phyloP scores from a whole-genome alignment of 53 echinoderm and acorn worm genomes.

The Paracentrotus lividus region DNA sequence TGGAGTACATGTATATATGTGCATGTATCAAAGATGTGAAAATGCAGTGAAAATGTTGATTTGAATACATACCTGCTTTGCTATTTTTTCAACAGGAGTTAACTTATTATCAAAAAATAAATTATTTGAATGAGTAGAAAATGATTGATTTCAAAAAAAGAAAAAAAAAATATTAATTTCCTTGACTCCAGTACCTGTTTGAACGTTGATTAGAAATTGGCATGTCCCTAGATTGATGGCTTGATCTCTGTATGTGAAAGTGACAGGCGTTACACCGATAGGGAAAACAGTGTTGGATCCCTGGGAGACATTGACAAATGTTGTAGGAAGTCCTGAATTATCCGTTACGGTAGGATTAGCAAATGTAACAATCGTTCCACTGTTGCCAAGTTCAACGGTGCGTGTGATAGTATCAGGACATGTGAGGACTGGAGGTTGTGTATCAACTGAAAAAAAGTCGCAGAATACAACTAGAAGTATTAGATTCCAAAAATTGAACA shows the following conservation, averaged over 20 bases:
- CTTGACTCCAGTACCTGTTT: constrained; percentile 46
- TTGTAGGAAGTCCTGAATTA: constrained; percentile 72
- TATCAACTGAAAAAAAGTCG: constrained; percentile 64
- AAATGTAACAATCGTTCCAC: background rate
- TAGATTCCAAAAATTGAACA: no score
- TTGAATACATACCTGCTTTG: no score
- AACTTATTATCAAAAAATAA: no score
- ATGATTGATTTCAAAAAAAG: no score
- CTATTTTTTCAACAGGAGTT: no score
- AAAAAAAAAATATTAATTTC: no score
- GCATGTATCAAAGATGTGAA: no score
- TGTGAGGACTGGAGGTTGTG: constrained; percentile 7
- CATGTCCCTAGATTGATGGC: constrained; percentile 70
- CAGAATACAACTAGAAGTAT: no score
- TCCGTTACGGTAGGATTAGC: constrained; percentile 69
- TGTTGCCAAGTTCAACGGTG: constrained; percentile 56
- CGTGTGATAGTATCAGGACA: constrained; percentile 27
- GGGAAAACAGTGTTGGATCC: constrained; percentile 63
- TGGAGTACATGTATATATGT: no score
- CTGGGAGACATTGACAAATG: constrained; percentile 30
- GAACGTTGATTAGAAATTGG: constrained; percentile 64
- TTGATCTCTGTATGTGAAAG: constrained; percentile 64
- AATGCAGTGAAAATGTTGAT: no score
- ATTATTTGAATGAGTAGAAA: no score
- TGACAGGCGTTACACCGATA: constrained; percentile 67